These are phyloP conservation scores for Pelvicachromis taeniatus DNA, from an alignment of 2,113 vertebrate species.

Conservation along the genomic window DNA sequence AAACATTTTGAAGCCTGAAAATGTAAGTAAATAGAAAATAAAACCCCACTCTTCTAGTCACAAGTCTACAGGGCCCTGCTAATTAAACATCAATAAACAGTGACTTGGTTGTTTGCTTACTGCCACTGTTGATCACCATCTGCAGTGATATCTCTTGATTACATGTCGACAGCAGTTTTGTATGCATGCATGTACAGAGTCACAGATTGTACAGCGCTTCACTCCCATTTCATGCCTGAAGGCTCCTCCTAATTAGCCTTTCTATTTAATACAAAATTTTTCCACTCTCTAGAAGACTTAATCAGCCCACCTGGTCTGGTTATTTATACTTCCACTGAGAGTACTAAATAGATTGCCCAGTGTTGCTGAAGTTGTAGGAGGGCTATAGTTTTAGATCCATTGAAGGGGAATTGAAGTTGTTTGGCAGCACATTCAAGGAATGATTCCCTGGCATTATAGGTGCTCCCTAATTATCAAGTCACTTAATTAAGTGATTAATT, in stretches of 20 bases:
- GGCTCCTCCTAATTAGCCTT: conserved; percentile 44
- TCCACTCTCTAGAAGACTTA: conserved; percentile 34
- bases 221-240: conserved; percentile 34
- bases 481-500: conserved; percentile 13
- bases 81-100: background rate
- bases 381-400: conserved; percentile 1
- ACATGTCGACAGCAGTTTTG: conserved; percentile 17
- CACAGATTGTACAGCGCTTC: conserved; percentile 3
- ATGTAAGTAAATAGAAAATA: background rate
- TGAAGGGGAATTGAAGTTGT: background rate
- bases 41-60: fast-evolving
- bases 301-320: conserved; percentile 15
- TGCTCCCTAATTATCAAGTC: conserved; percentile 16
- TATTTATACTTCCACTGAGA: conserved; percentile 40
- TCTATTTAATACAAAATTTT: conserved; percentile 43
- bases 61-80: background rate
- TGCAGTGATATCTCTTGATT: conserved; percentile 1
- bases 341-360: conserved; percentile 33
- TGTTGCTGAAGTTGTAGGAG: conserved; percentile 14
- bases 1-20: background rate
- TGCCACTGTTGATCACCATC: background rate
- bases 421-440: conserved; percentile 14
- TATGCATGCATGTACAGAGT: conserved; percentile 18
- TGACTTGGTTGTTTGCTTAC: background rate
- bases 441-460: background rate